Evolutionary conservation across 2,888 invertebrate genomes (phyloP).

Genomic region (Spialia ferax): DNA sequence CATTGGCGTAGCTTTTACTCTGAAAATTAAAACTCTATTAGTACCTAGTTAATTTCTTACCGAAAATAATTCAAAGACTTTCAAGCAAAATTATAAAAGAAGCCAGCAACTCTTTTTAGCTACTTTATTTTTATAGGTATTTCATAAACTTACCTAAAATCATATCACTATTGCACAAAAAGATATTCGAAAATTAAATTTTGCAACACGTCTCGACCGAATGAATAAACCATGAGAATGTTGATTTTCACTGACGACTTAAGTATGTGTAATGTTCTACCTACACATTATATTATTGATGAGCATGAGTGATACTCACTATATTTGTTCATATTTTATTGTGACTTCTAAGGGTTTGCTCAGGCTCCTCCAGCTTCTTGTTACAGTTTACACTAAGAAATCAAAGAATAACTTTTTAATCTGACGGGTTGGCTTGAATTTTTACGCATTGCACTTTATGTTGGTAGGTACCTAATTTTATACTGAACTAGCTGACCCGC

Average conservation of each 20-base stretch:
- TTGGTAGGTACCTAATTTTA: no score
- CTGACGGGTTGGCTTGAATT: neutral
- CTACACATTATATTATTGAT: neutral
- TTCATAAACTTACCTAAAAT: slow-evolving; percentile 48
- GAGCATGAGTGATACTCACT: slow-evolving; percentile 64
- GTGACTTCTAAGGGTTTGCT: slow-evolving; percentile 59
- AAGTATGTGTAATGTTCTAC: neutral
- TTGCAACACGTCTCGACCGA: neutral
- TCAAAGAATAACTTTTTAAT: slow-evolving; percentile 57
- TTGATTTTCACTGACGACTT: neutral
- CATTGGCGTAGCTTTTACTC: slow-evolving; percentile 58
- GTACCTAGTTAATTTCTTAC: neutral
- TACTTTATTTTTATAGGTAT: neutral
- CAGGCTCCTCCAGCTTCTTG: slow-evolving; percentile 63
- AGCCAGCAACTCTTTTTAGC: slow-evolving; percentile 34
- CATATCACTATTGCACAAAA: neutral
- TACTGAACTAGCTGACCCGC: no score
- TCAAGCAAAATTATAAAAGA: slow-evolving; percentile 18
- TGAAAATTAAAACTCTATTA: slow-evolving; percentile 51
- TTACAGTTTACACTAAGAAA: slow-evolving; percentile 72
- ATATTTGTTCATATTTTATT: slow-evolving; percentile 68
- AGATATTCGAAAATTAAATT: neutral
- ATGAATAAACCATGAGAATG: neutral
- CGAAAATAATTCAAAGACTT: neutral
- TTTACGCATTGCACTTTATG: neutral